phyloP scores from a whole-genome alignment of 2,797 vertebrate species.

The Eulemur mongoz region DNA sequence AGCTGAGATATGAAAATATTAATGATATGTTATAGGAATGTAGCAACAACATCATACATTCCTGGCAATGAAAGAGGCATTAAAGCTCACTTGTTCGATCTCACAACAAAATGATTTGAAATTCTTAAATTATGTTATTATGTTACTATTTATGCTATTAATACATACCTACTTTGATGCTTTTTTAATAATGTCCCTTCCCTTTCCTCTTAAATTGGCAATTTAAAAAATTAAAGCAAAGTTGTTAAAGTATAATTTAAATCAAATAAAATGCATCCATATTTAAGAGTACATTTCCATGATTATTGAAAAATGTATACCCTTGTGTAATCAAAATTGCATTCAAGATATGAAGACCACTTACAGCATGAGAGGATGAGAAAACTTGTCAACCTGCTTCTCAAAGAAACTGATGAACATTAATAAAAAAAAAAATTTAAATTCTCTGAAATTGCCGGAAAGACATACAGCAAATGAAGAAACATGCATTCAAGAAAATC shows the following conservation, averaged over 20 bases:
- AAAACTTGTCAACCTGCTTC: background rate
- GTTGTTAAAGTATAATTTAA: background rate
- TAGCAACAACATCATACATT: background rate
- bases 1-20: background rate
- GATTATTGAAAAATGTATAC: background rate
- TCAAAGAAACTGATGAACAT: background rate
- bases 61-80: background rate
- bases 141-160: background rate
- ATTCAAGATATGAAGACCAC: background rate
- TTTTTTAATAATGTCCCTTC: background rate
- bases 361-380: background rate
- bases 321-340: background rate
- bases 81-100: background rate
- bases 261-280: background rate
- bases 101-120: background rate
- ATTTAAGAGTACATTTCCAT: background rate
- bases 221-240: background rate
- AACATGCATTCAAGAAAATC: background rate
- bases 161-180: background rate
- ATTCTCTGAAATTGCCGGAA: background rate
- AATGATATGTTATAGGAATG: background rate
- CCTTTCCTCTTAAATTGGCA: background rate
- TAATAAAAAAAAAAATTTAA: background rate
- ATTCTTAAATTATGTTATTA: background rate
- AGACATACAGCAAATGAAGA: background rate